phyloP scores from a whole-genome alignment of 2,797 vertebrate genomes.

The Coranthus polyacanthus region DNA sequence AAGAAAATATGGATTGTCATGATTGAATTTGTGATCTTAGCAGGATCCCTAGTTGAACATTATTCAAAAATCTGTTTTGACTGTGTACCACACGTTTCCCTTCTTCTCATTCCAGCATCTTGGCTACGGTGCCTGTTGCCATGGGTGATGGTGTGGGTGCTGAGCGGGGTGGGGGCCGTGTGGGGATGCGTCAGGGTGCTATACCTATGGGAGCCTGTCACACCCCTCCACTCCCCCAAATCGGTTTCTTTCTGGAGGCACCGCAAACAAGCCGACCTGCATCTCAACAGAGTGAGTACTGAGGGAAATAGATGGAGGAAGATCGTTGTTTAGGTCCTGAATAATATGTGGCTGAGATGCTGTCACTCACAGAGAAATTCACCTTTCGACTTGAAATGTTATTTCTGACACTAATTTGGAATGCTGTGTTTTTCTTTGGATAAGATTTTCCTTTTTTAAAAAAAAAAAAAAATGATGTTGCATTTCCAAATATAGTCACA shows the following conservation, averaged over 20 bases:
- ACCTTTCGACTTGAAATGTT: no score
- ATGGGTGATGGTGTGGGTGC: conserved; percentile 94
- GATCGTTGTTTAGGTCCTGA: no score
- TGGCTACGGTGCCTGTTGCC: conserved; percentile 97
- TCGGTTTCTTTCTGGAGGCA: conserved; percentile 98
- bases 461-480: neutral
- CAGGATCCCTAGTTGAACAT: no score
- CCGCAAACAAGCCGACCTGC: conserved; percentile 95
- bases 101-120: conserved; percentile 66
- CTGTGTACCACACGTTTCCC: neutral
- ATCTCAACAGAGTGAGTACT: conserved; percentile 89
- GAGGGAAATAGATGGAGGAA: neutral
- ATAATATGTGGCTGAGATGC: no score
- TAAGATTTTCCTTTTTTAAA: neutral
- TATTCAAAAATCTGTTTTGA: neutral
- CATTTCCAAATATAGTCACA: conserved; percentile 9
- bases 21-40: no score
- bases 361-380: no score
- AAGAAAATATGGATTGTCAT: no score
- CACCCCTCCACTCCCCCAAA: conserved; percentile 93
- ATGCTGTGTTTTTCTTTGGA: neutral
- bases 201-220: conserved; percentile 95
- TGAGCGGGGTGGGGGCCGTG: conserved; percentile 94
- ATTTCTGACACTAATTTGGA: neutral
- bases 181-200: conserved; percentile 95